A percentile compares a stretch with the other conserved stretches of the same genome.
These are phyloP conservation scores for Taxidea taxus DNA, from an alignment of 2,113 vertebrate species.

Conservation along the genomic window DNA sequence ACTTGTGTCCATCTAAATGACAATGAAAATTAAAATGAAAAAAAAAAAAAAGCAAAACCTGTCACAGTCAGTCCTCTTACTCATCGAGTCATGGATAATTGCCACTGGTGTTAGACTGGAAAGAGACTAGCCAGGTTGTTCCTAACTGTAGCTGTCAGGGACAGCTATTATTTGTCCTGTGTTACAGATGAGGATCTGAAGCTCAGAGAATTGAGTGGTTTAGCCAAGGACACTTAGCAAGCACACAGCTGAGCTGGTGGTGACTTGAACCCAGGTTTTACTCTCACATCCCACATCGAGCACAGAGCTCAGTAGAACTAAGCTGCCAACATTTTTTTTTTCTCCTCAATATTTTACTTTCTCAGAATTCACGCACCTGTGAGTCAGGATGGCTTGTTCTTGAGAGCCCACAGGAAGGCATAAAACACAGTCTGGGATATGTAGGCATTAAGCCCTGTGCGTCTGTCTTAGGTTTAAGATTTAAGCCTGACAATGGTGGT, in stretches of 20 bases:
- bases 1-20: neutral
- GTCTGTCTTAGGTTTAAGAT: constrained; percentile 62
- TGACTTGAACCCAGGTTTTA: neutral
- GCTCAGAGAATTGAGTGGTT: neutral
- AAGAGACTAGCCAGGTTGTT: neutral
- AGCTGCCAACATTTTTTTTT: neutral
- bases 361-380: neutral
- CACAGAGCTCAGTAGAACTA: neutral
- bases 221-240: neutral
- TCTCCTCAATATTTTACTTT: constrained; percentile 30
- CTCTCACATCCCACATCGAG: neutral
- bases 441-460: constrained; percentile 45
- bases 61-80: neutral
- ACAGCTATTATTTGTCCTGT: neutral
- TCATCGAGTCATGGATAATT: neutral
- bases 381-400: neutral
- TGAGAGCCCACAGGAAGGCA: constrained; percentile 22
- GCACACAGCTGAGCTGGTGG: neutral
- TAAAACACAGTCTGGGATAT: constrained; percentile 16
- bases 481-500: constrained; percentile 53
- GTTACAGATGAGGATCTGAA: neutral
- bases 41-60: neutral
- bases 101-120: neutral
- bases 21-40: neutral
- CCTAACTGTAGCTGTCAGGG: neutral